Conservation (phyloP, 2,113 vertebrate species). For the Oreochromis niloticus region DNA sequence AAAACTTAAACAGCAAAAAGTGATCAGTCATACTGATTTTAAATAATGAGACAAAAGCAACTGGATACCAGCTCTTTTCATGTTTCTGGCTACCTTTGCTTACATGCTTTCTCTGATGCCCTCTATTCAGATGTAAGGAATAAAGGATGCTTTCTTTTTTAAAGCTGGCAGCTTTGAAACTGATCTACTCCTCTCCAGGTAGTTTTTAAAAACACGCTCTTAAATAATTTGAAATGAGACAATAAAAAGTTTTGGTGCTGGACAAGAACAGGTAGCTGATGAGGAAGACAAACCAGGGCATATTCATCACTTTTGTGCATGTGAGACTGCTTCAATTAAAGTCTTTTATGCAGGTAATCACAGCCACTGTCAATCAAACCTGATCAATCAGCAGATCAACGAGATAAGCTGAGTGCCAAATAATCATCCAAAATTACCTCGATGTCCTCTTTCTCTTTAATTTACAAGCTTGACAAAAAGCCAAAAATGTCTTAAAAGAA, state of each 20-base stretch:
- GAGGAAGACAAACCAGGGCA: background rate
- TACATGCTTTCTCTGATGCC: background rate
- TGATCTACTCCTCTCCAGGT: background rate
- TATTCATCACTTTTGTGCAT: background rate
- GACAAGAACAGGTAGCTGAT: background rate
- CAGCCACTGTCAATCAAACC: background rate
- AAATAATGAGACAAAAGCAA: background rate
- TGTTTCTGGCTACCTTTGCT: background rate
- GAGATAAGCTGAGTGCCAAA: background rate
- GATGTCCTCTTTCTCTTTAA: background rate
- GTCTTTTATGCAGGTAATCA: background rate
- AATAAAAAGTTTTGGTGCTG: background rate
- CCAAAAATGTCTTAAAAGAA: background rate
- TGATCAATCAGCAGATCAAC: background rate
- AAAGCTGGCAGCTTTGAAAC: background rate
- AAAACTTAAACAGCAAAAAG: background rate
- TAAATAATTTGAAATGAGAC: background rate
- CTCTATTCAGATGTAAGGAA: background rate
- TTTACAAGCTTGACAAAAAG: background rate
- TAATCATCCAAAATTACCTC: background rate
- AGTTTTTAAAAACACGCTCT: background rate
- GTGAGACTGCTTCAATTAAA: background rate
- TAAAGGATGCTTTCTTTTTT: background rate
- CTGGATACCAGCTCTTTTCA: background rate
- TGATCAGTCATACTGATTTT: background rate